Conservation (phyloP, 2,113 vertebrate genomes). For the Osmerus mordax region DNA sequence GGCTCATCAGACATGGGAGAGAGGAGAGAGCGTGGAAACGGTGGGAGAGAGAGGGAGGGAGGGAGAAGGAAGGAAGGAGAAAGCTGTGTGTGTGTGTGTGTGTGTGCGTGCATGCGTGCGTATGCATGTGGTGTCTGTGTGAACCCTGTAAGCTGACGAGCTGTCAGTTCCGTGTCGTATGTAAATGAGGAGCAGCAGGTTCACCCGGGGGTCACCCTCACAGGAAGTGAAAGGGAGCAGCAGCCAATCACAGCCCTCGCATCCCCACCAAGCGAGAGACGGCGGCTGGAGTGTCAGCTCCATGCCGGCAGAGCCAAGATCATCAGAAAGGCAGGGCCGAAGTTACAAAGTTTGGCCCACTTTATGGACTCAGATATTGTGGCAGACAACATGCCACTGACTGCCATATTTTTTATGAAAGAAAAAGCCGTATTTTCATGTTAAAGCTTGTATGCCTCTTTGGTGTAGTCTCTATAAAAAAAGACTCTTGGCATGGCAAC, state of each 20-base stretch:
- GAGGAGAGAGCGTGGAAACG: neutral
- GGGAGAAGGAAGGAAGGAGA: constrained; percentile 5
- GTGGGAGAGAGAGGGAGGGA: neutral
- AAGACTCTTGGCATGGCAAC: constrained; percentile 15
- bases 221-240: constrained; percentile 48
- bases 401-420: too few relatives aligned
- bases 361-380: neutral
- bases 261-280: constrained; percentile 36
- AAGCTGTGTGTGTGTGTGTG: neutral
- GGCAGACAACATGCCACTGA: neutral
- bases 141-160: constrained; percentile 46
- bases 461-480: constrained; percentile 5
- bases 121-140: constrained; percentile 23
- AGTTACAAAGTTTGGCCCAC: constrained; percentile 23
- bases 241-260: constrained; percentile 39
- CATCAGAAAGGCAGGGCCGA: constrained; percentile 28
- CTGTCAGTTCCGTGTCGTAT: constrained; percentile 60
- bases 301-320: constrained; percentile 28
- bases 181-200: constrained; percentile 62
- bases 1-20: constrained; percentile 34
- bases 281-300: constrained; percentile 5
- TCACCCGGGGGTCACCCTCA: constrained; percentile 59
- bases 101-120: too few relatives aligned
- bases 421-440: too few relatives aligned
- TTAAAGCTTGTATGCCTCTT: neutral